A percentile compares a stretch with the other conserved stretches of the same genome.
Evolutionary conservation across 2,113 vertebrate genomes (phyloP).

Genomic region (Cebidichthys violaceus): DNA sequence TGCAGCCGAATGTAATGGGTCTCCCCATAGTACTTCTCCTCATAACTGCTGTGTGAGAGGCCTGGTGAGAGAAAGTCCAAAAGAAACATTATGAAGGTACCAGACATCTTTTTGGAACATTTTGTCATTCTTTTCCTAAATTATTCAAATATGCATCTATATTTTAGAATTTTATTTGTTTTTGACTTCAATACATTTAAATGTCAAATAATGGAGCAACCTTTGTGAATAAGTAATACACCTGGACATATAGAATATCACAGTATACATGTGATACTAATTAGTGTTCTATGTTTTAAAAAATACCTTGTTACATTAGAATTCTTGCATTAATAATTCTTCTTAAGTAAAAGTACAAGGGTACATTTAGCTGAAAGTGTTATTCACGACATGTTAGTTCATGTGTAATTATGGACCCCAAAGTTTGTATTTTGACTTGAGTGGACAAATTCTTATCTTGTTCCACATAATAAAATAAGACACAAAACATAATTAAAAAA

Average conservation of each 20-base stretch:
- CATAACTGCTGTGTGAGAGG: accelerated
- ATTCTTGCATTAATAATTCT: background rate
- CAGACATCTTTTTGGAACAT: background rate
- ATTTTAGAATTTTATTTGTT: background rate
- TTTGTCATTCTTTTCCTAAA: background rate
- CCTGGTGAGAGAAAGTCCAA: slow-evolving; percentile 24
- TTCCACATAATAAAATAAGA: too few species aligned
- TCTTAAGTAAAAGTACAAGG: too few species aligned
- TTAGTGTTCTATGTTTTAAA: background rate
- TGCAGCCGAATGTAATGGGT: accelerated
- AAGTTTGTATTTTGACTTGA: too few species aligned
- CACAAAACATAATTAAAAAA: background rate
- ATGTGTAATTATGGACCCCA: too few species aligned
- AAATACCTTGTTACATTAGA: background rate
- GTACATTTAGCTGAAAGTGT: too few species aligned
- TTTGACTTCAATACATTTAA: background rate
- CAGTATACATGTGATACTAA: background rate
- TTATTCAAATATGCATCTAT: background rate
- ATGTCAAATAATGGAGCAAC: background rate
- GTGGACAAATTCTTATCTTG: too few species aligned
- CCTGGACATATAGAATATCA: background rate
- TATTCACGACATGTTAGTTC: too few species aligned
- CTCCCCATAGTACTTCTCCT: background rate
- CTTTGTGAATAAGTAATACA: background rate
- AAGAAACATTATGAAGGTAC: background rate